Evolutionary conservation across 2,113 vertebrate genomes (phyloP).

Genomic region (Halcyon malimbica): DNA sequence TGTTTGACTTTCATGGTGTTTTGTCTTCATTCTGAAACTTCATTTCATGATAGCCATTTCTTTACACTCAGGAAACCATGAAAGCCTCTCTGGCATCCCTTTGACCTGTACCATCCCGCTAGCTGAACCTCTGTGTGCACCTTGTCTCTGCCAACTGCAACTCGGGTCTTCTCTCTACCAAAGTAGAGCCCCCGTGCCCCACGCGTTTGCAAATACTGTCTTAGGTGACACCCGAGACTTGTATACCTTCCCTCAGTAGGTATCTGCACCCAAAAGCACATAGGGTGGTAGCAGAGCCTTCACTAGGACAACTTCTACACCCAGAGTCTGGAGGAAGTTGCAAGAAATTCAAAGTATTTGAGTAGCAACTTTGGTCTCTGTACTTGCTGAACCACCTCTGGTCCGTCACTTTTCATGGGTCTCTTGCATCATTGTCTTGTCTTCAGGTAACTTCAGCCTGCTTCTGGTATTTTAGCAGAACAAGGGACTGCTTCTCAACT

Average conservation of each 20-base stretch:
- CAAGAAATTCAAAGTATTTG: neutral
- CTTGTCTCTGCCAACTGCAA: neutral
- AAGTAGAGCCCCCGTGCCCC: fast-evolving
- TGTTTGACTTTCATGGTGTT: neutral
- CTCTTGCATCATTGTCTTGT: neutral
- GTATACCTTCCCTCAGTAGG: neutral
- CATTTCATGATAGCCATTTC: neutral
- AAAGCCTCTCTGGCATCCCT: neutral
- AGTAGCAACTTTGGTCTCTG: neutral
- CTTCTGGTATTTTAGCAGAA: neutral
- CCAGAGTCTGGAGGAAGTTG: neutral
- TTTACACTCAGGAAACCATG: neutral
- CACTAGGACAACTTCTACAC: neutral
- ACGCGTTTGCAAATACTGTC: neutral
- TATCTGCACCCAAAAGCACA: neutral
- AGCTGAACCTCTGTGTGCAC: neutral
- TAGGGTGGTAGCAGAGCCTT: fast-evolving
- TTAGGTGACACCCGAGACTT: neutral
- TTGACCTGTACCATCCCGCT: neutral
- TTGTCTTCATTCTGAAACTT: neutral
- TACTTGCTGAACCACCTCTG: neutral
- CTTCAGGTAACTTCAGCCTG: neutral
- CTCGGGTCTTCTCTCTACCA: neutral
- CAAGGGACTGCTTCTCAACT: neutral
- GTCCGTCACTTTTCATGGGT: neutral